Conservation (phyloP, 2,888 invertebrate species). For the Platycheirus albimanus region DNA sequence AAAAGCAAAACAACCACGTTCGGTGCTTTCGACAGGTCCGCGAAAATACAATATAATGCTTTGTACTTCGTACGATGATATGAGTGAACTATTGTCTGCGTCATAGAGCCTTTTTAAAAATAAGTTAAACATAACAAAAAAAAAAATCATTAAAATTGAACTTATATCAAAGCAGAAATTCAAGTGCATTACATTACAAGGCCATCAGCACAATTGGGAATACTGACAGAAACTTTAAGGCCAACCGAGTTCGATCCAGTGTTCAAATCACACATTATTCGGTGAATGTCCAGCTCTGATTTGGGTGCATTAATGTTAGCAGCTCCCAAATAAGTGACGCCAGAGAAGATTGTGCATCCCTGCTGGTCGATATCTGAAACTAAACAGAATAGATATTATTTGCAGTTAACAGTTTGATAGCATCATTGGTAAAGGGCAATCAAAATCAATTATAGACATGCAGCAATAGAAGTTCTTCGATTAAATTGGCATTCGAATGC, state of each 20-base stretch:
- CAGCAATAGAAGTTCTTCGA: conserved; percentile 9
- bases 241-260: conserved; percentile 86
- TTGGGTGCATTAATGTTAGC: conserved; percentile 96
- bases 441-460: conserved; percentile 60
- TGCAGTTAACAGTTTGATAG: no score
- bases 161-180: not conserved
- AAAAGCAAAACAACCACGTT: conserved; percentile 98
- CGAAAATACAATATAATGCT: conserved; percentile 97
- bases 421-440: conserved; percentile 37
- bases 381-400: no score
- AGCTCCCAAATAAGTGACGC: conserved; percentile 96
- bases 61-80: conserved; percentile 94
- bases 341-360: conserved; percentile 95
- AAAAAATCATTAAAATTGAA: conserved; percentile 1
- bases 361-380: conserved; percentile 94
- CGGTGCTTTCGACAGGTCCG: conserved; percentile 91
- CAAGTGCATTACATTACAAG: conserved; percentile 90
- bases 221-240: conserved; percentile 94
- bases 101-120: conserved; percentile 88
- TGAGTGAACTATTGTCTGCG: conserved; percentile 88
- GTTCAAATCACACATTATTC: conserved; percentile 96
- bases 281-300: conserved; percentile 95
- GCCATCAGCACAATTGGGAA: conserved; percentile 96
- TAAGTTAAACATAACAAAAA: no score
- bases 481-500: conserved; percentile 31